Evolutionary conservation across 2,888 invertebrate species (phyloP), one percentile per base, ranked within the genome.

Genomic region (Omphaloscelis lunosa): DNA sequence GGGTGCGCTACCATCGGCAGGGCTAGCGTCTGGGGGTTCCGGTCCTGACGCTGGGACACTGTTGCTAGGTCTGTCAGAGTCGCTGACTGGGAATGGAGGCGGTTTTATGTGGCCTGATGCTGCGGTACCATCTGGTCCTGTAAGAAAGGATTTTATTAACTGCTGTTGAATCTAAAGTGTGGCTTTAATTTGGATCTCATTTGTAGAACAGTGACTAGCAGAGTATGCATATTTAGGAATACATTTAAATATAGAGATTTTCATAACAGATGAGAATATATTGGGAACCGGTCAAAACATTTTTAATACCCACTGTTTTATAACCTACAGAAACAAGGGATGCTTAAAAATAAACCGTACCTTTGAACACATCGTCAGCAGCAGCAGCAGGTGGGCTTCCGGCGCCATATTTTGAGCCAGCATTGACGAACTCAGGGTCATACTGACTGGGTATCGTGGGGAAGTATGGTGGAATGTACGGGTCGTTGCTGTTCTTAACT

Each of bases 401-500:
- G 51, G 88, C 78, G 83, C 89, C 90, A 48, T 88, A 88, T 34
- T 82, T 91, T 6, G 92, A 90, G 17, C 94, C 95, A 48, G 95
- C 94, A 77, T 94, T 96, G 27, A 93, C 92, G 75, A 97, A 95
- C 81, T 95, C 95, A 8, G 96, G 96, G 82, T 97, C 97, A 80
- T 97, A 97, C 15, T 97, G 96, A 83, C 97, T 97, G 0, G 97
- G 97, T 58, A 97, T 94, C 4, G 97, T 97, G 7, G 97, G 97
- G 93, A 97, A 97, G 84, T 97, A 96, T 0, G 97, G 94, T 0
- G 97, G 97, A 75, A 97, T 96, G 91, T 97, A 97, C 0, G 98
- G 98, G 53, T 98, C 98, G 89, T 98, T 97, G 77, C 97, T 97
- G 86, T 97, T 98, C 92, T 98, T 97, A 17, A 98, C 95, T 5